Percentiles rank a stretch among this genome's conserved stretches.
Evolutionary conservation across 2,888 invertebrate species (phyloP).

Genomic region (Clepsis dumicolana): DNA sequence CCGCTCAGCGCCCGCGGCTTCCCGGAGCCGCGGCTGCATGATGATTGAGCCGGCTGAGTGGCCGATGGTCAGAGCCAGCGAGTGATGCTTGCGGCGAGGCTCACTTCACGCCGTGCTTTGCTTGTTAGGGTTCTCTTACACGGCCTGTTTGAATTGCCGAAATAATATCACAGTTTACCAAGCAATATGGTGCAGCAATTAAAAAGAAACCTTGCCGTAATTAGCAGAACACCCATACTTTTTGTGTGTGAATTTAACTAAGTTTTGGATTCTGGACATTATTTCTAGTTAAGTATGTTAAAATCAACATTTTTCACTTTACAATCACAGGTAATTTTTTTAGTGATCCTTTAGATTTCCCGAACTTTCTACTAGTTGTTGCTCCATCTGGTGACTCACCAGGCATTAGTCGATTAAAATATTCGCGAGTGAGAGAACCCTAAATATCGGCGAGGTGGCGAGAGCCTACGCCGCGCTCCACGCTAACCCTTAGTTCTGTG

Average conservation of each 20-base stretch:
- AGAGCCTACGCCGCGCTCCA: background rate
- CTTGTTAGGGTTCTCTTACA: background rate
- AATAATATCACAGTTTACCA: background rate
- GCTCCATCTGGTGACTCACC: background rate
- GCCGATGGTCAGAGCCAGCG: background rate
- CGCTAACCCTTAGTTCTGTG: background rate
- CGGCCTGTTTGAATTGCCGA: background rate
- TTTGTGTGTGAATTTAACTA: too few species aligned
- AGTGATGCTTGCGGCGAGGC: background rate
- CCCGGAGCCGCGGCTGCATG: slow-evolving; percentile 61
- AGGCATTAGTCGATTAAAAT: background rate
- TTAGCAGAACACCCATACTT: too few species aligned
- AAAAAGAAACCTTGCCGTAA: too few species aligned
- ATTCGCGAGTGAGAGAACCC: background rate
- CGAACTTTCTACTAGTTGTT: too few species aligned
- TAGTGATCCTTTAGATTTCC: too few species aligned
- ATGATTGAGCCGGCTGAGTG: slow-evolving; percentile 58
- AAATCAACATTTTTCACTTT: too few species aligned
- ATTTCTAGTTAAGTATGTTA: too few species aligned
- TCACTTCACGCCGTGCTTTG: background rate
- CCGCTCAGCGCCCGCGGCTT: slow-evolving; percentile 66
- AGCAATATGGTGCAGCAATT: too few species aligned
- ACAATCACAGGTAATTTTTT: too few species aligned
- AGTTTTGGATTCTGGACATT: too few species aligned
- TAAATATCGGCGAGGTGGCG: background rate